These are phyloP conservation scores for Halictus rubicundus DNA, from an alignment of 1,140 invertebrate genomes.

Conservation along the genomic window DNA sequence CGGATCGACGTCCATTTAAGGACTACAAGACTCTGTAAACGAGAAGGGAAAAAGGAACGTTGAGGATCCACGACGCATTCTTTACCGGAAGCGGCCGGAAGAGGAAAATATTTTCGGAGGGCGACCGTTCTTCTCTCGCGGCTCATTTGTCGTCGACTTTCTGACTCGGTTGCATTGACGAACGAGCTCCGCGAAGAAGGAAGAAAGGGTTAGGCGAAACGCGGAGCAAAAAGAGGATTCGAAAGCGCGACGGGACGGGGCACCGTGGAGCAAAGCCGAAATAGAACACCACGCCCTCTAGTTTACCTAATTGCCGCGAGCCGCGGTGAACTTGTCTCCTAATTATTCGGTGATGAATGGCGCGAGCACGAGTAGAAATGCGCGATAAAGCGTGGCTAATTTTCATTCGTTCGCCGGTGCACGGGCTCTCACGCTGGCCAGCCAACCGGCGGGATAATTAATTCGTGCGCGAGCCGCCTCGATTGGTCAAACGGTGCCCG, in stretches of 20 bases:
- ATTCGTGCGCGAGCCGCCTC: conserved; percentile 32
- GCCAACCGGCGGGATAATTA: conserved; percentile 48
- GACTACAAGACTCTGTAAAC: too few relatives aligned
- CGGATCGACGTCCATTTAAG: too few relatives aligned
- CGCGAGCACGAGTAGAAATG: conserved; percentile 54
- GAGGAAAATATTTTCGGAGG: conserved; percentile 44
- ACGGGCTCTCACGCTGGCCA: conserved; percentile 46
- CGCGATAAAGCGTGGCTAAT: conserved; percentile 71
- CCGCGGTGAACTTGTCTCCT: conserved; percentile 74
- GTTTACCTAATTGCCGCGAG: conserved; percentile 77
- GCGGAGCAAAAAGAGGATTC: conserved; percentile 54
- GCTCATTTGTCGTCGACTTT: conserved; percentile 72
- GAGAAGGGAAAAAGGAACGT: too few relatives aligned
- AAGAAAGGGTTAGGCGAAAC: conserved; percentile 57
- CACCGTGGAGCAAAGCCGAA: conserved; percentile 56
- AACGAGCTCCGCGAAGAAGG: conserved; percentile 64
- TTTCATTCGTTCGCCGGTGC: conserved; percentile 62
- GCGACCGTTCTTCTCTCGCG: conserved; percentile 30
- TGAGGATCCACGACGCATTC: background rate
- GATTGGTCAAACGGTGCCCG: conserved; percentile 23
- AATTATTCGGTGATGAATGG: conserved; percentile 78
- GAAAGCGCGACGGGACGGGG: conserved; percentile 34
- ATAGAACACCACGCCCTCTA: conserved; percentile 76
- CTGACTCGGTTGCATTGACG: conserved; percentile 68
- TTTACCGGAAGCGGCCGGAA: conserved; percentile 42